These are phyloP conservation scores for Pseudachorutes palmiensis DNA, from an alignment of 1,140 invertebrate species.

Conservation along the genomic window DNA sequence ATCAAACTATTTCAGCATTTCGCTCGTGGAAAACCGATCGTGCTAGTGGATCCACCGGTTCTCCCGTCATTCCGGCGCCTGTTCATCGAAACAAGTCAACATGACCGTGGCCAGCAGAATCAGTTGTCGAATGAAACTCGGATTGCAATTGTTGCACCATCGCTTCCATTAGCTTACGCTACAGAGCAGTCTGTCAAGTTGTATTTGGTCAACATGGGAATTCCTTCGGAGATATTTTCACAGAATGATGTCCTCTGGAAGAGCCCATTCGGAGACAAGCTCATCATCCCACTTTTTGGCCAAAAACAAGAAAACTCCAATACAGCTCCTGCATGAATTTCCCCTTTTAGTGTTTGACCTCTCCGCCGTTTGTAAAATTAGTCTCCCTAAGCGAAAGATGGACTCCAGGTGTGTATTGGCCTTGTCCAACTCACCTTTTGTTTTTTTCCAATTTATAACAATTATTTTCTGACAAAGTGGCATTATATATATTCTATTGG, in stretches of 20 bases:
- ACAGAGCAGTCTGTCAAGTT: conserved; percentile 19
- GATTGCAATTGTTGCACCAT: conserved; percentile 20
- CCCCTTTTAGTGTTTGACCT: background rate
- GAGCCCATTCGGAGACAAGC: conserved; percentile 34
- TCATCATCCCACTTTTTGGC: conserved; percentile 28
- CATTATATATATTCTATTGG: too few species aligned
- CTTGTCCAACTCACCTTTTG: too few species aligned
- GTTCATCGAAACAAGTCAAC: background rate
- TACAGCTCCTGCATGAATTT: background rate
- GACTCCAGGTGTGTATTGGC: too few species aligned
- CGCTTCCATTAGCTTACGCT: conserved; percentile 22
- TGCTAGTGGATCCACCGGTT: conserved; percentile 24
- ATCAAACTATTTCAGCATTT: background rate
- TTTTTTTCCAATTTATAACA: too few species aligned
- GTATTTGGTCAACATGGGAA: conserved; percentile 31
- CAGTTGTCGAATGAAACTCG: conserved; percentile 5
- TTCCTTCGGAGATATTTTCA: conserved; percentile 23
- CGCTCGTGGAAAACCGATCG: conserved; percentile 5
- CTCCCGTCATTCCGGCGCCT: conserved; percentile 16
- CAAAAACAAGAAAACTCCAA: background rate
- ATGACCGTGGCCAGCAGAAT: conserved; percentile 5
- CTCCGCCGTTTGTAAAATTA: too few species aligned
- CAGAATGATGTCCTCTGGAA: conserved; percentile 21
- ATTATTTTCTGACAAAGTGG: too few species aligned
- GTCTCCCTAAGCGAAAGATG: too few species aligned